Conservation (phyloP, 2,113 vertebrate species). For the Pedetes capensis region DNA sequence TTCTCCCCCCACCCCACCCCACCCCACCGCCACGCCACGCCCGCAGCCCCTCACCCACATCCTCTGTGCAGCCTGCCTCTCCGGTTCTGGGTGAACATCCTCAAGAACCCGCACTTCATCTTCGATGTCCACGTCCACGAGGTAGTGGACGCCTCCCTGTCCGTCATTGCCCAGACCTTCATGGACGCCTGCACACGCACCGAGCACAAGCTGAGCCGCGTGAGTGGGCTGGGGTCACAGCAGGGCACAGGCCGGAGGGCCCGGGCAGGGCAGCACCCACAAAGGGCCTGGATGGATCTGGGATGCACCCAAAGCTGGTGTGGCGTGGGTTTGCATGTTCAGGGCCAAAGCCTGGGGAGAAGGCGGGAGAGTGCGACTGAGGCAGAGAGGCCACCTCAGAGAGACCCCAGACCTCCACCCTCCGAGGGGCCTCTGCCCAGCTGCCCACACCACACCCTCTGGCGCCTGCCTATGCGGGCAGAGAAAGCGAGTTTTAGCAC, state of each 20-base stretch:
- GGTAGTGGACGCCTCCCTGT: conserved; percentile 97
- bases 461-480: rapidly evolving
- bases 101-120: conserved; percentile 99
- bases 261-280: rapidly evolving
- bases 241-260: neutral
- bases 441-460: neutral
- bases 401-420: neutral
- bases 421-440: no score
- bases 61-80: conserved; percentile 89
- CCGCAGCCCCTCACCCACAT: neutral
- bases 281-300: neutral
- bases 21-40: no score
- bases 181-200: conserved; percentile 99
- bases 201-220: conserved; percentile 98
- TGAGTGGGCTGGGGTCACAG: conserved; percentile 78
- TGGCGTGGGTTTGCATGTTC: neutral
- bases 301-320: neutral
- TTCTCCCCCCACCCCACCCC: no score
- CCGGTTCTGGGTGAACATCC: conserved; percentile 98
- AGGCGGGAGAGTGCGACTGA: no score
- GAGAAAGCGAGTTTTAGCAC: neutral
- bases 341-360: neutral
- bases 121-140: conserved; percentile 97
- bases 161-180: conserved; percentile 98
- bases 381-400: no score